phyloP scores from a whole-genome alignment of 2,113 vertebrate genomes.

The Leucopsar rothschildi region DNA sequence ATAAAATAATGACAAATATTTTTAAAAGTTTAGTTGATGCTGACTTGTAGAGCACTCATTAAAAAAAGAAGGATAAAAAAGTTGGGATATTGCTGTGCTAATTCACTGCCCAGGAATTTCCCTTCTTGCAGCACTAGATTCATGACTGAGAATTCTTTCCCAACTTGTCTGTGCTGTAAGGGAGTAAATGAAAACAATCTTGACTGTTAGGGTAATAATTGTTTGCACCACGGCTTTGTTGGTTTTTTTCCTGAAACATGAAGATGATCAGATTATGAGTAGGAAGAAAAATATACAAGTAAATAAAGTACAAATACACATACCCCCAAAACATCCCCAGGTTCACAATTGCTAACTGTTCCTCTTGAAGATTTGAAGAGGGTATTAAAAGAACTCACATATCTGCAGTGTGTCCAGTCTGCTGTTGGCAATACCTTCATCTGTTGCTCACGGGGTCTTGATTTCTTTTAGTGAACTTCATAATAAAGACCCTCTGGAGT shows the following conservation, averaged over 20 bases:
- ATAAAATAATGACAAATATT: neutral
- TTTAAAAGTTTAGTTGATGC: neutral
- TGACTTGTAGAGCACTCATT: neutral
- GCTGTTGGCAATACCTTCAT: neutral
- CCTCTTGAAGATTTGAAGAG: neutral
- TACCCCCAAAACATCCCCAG: neutral
- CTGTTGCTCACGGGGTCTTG: neutral
- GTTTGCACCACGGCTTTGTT: neutral
- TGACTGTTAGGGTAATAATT: neutral
- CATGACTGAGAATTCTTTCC: constrained; percentile 28
- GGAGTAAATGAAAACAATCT: constrained; percentile 13
- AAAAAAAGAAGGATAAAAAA: neutral
- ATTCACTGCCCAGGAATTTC: constrained; percentile 33
- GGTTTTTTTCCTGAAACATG: neutral
- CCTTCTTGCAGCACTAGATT: neutral
- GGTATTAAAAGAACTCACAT: neutral
- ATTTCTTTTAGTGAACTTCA: neutral
- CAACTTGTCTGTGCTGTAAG: neutral
- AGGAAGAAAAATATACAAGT: neutral
- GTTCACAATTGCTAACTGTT: neutral
- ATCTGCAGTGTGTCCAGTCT: neutral
- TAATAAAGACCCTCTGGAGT: neutral
- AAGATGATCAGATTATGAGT: neutral
- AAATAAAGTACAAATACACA: neutral
- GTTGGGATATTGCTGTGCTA: neutral